Evolutionary conservation across 1,140 invertebrate genomes (phyloP).

Genomic region (Aphis gossypii): DNA sequence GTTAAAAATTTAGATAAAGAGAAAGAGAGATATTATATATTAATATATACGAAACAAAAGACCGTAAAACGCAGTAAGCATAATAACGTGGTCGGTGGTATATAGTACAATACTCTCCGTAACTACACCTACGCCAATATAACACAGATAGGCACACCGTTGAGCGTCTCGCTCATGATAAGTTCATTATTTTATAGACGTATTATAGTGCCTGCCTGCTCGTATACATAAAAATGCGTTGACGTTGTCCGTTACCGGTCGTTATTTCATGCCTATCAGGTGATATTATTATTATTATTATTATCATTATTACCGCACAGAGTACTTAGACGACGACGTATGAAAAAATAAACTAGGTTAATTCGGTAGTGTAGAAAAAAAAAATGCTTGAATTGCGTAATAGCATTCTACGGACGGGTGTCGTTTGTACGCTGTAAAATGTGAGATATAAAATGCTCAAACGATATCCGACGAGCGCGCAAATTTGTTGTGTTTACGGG

Average conservation of each 20-base stretch:
- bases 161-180: not conserved
- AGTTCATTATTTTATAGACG: conserved; percentile 25
- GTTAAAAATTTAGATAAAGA: not conserved
- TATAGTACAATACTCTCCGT: not conserved
- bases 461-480: not conserved
- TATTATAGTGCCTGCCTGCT: not conserved
- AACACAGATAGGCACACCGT: not conserved
- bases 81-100: not conserved
- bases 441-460: not conserved
- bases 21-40: not conserved
- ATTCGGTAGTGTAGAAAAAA: conserved; percentile 5
- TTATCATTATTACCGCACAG: not conserved
- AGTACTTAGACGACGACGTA: not conserved
- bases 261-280: conserved; percentile 45
- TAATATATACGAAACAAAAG: not conserved
- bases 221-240: not conserved
- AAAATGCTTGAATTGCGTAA: not conserved
- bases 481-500: not conserved
- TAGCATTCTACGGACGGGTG: not conserved
- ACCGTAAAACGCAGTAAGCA: not conserved
- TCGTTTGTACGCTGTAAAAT: not conserved
- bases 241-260: not conserved
- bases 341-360: conserved; percentile 47
- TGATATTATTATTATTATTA: conserved; percentile 28
- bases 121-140: not conserved